Conservation (phyloP, 2,888 invertebrate genomes). For the Cheiracanthium punctorium region DNA sequence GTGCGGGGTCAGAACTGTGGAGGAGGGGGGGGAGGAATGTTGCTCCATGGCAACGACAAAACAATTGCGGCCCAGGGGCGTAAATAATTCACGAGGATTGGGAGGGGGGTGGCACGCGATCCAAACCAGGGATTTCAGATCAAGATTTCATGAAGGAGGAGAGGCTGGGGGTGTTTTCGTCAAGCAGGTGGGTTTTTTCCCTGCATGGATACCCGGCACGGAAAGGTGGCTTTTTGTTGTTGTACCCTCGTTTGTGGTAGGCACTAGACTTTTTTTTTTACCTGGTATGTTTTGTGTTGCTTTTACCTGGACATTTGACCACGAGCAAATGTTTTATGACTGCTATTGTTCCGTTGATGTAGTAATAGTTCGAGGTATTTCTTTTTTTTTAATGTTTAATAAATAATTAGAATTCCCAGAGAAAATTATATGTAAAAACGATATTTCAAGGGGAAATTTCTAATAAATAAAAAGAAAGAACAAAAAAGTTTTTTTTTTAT, state of each 20-base stretch:
- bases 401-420: too few species aligned
- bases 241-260: slow-evolving; percentile 36
- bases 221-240: slow-evolving; percentile 51
- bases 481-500: too few species aligned
- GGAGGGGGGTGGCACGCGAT: slow-evolving; percentile 47
- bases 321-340: not conserved
- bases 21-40: slow-evolving; percentile 39
- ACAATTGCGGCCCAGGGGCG: slow-evolving; percentile 67
- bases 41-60: slow-evolving; percentile 65
- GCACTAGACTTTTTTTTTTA: slow-evolving; percentile 24
- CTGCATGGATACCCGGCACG: slow-evolving; percentile 43
- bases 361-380: not conserved
- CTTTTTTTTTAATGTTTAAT: too few species aligned
- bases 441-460: too few species aligned
- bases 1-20: slow-evolving; percentile 59
- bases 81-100: slow-evolving; percentile 59
- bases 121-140: slow-evolving; percentile 52
- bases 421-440: too few species aligned
- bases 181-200: slow-evolving; percentile 54
- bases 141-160: slow-evolving; percentile 66
- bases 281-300: not conserved
- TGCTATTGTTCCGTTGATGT: not conserved
- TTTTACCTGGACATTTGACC: slow-evolving; percentile 20
- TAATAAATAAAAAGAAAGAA: too few species aligned
- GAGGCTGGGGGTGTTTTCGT: slow-evolving; percentile 27